Base-by-base conservation (phyloP, 2,888 invertebrate genomes). In the Spodoptera picta region DNA sequence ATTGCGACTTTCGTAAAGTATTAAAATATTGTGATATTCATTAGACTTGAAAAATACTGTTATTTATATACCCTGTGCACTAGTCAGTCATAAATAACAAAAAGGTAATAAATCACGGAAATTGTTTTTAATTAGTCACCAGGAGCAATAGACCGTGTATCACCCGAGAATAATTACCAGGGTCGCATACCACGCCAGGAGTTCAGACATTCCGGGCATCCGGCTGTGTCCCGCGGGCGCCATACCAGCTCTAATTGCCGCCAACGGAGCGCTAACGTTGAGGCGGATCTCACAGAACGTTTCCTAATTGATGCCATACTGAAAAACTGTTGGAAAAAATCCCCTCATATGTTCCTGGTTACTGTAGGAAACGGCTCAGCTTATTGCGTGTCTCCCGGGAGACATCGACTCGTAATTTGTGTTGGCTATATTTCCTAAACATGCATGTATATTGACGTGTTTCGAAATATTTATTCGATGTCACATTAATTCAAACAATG, bases 291-390 rank as follows among this genome's bases (percentile, higher is more conserved):
- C 76, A 79, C 74, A 81, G 75, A 82, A 82, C 78, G 75, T 73
- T 79, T 80, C 75, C 83, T 88, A 88, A 89, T 88, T 87, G 85
- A 84, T 78, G 59, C 71, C 62, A 61, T 65, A 72, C 60, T 73
- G 73, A 83, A 86, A 88, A 89, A 87, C 74, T 65, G 45, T 19
- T 14, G 23, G 55, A 80, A 83, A 82, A 82, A 85, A 54, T 64
- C 23, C 66, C 52, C 44, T 79, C 92, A 92, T 84, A 82, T 92
- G 92, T 84, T 89, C 81, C 84, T 89, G 87, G 85, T 93, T 92
- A 90, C 60, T 51, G 64, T 84, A 87, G 87, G 88, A 90, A 89
- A 84, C 73, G 72, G 67, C 59, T 58, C 51, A 46, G 51, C 36
- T 62, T 56, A 55, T 56, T 62, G 60, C 71, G 65, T 76, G 79